phyloP scores from a whole-genome alignment of 2,888 invertebrate species.

The Sialis fuliginosa region DNA sequence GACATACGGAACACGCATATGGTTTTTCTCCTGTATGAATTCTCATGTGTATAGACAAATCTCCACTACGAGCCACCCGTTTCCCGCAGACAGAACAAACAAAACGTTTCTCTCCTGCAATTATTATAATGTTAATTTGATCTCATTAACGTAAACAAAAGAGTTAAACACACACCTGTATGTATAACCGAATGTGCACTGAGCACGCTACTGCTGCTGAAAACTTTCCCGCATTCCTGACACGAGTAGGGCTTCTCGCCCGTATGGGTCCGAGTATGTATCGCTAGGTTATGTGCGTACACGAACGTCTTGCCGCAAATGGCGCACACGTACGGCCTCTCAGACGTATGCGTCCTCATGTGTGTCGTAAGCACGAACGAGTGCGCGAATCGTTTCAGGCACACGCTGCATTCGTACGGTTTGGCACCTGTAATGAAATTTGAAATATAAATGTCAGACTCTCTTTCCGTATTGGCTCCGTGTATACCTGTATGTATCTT shows the following conservation, averaged over 20 bases:
- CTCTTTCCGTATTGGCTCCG: background rate
- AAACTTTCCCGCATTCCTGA: conserved; percentile 14
- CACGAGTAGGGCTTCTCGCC: conserved; percentile 19
- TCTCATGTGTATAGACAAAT: conserved; percentile 18
- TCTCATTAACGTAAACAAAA: background rate
- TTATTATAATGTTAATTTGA: background rate
- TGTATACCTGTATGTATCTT: conserved; percentile 15
- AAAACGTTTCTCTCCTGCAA: conserved; percentile 13
- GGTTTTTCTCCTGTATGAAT: conserved; percentile 19
- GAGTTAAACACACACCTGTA: conserved; percentile 6
- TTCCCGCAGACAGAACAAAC: conserved; percentile 18
- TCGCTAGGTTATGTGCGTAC: conserved; percentile 18
- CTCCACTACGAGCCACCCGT: conserved; percentile 18
- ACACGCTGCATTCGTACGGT: conserved; percentile 16
- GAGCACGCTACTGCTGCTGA: conserved; percentile 15
- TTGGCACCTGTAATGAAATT: conserved; percentile 12
- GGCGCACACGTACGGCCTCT: conserved; percentile 18
- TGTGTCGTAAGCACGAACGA: conserved; percentile 17
- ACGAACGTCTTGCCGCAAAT: conserved; percentile 19
- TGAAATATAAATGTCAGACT: no score
- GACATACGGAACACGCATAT: conserved; percentile 17
- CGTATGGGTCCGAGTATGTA: conserved; percentile 18
- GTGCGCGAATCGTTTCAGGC: conserved; percentile 17
- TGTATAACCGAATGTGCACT: conserved; percentile 15
- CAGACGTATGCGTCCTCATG: conserved; percentile 17